Conservation (phyloP, 2,113 vertebrate genomes). For the Ramphastos sulfuratus region DNA sequence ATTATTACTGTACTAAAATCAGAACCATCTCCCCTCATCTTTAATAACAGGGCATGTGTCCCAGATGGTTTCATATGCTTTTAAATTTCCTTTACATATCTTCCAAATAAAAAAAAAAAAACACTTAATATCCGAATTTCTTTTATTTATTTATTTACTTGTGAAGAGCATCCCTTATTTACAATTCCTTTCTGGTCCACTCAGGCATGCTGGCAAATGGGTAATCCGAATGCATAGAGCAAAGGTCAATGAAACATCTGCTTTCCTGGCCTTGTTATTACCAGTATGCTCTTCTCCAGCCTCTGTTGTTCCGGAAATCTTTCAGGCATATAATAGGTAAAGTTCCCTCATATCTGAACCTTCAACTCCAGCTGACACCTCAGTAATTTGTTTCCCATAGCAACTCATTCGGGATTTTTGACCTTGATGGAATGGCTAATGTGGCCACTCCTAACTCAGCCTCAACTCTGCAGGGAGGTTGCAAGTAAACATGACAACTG, state of each 20-base stretch:
- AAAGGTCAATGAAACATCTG: slow-evolving; percentile 65
- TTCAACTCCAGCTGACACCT: slow-evolving; percentile 62
- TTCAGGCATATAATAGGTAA: slow-evolving; percentile 72
- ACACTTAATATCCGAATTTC: not conserved
- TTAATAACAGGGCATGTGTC: not conserved
- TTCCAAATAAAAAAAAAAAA: not conserved
- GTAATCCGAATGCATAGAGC: not conserved
- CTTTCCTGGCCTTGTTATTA: slow-evolving; percentile 51
- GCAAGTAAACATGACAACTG: not conserved
- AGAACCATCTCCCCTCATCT: not conserved
- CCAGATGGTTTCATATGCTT: not conserved
- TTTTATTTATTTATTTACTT: not conserved
- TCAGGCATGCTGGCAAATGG: slow-evolving; percentile 26
- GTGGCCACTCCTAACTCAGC: not conserved
- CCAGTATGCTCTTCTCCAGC: slow-evolving; percentile 37
- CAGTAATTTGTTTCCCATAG: slow-evolving; percentile 71
- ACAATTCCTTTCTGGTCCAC: not conserved
- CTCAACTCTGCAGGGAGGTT: not conserved
- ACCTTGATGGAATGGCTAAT: slow-evolving; percentile 64
- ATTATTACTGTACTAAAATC: not conserved
- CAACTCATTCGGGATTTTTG: slow-evolving; percentile 61
- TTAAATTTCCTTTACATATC: not conserved
- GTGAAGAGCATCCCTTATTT: not conserved
- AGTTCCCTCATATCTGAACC: slow-evolving; percentile 62
- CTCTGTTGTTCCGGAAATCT: slow-evolving; percentile 55